These are phyloP conservation scores for Mola mola DNA, from an alignment of 2,113 vertebrate species.

Conservation along the genomic window DNA sequence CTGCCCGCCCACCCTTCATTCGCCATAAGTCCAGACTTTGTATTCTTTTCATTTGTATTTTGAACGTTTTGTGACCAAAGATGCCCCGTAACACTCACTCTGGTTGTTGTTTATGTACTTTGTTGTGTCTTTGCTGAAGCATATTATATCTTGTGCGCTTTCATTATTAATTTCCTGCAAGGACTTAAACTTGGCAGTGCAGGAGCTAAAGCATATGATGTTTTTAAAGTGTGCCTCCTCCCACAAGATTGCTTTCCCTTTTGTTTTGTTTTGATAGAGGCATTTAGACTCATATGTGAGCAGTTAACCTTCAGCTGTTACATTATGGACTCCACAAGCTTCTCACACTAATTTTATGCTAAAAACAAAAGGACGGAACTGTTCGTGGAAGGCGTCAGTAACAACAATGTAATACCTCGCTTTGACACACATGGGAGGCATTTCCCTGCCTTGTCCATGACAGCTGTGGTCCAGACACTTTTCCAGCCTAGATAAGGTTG, in stretches of 20 bases:
- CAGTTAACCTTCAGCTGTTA: too few relatives aligned
- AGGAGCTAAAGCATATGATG: background rate
- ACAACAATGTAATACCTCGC: slow-evolving; percentile 52
- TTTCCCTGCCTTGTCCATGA: slow-evolving; percentile 34
- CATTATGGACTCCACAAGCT: too few relatives aligned
- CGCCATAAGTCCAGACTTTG: slow-evolving; percentile 29
- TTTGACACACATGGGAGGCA: slow-evolving; percentile 56
- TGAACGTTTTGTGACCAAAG: background rate
- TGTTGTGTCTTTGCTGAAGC: slow-evolving; percentile 1
- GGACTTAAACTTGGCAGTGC: background rate
- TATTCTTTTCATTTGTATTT: slow-evolving; percentile 30
- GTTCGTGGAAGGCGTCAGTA: slow-evolving; percentile 30
- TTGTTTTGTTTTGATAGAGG: background rate
- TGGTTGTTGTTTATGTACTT: slow-evolving; percentile 22
- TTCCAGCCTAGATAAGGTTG: slow-evolving; percentile 39
- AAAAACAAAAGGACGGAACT: background rate
- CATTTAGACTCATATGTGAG: too few relatives aligned
- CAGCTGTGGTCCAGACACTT: slow-evolving; percentile 55
- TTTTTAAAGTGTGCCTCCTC: background rate
- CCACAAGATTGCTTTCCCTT: background rate
- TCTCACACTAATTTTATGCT: background rate
- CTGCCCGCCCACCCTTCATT: slow-evolving; percentile 42
- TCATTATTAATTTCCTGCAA: background rate
- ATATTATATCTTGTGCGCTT: slow-evolving; percentile 3
- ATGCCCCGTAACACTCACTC: too few relatives aligned